Base-by-base conservation (phyloP, 1,140 invertebrate species). In the Ostrea denselamellosa region DNA sequence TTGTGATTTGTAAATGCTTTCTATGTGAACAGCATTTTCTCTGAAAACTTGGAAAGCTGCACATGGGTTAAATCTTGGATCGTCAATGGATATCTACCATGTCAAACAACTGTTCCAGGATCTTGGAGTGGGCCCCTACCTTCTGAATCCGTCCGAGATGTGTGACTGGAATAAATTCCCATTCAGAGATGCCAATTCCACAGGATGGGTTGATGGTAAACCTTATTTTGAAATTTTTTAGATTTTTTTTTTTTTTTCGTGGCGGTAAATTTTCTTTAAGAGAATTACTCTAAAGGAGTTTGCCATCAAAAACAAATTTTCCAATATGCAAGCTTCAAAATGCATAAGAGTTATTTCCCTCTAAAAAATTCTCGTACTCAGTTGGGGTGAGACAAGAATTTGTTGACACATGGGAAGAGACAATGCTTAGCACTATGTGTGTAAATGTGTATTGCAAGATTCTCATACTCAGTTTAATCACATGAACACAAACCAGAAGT, bases 131-230 rank as follows among this genome's bases (percentile, higher is more conserved):
- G 87, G 85, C 68, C 82, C 85, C 10, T 86, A 86, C 68, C 34
- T 86, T 12, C 82, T 83, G 51, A 25, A 58, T 44, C 17, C 51
- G n/a, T 22, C 77, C 68, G 19, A 86, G 0, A 53, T n/a, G n/a
- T 88, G 87, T 83, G 68, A 88, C 54, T 54, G 34, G 22, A 53
- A 28, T 25, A 34, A 77, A 54, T 62, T 17, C 51, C 14, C 17
- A 52, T 51, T 17, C 82, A 52, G 34, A 58, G 14, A 65, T 28
- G 68, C 12, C 34, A 44, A 81, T 81, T 28, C 77, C 19, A 34
- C 85, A n/a, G 81, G 85, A 86, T 88, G 87, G 87, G 77, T 52
- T 34, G 54, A 88, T 86, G 85, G 87, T 88, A 62, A 62, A 12
- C 58, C 7, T 62, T 62, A 44, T 44, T 44, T 44, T 44, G 34